Evolutionary conservation across 2,113 vertebrate species (phyloP), one percentile per base, ranked within the genome.

Genomic region (Taurulus bubalis): DNA sequence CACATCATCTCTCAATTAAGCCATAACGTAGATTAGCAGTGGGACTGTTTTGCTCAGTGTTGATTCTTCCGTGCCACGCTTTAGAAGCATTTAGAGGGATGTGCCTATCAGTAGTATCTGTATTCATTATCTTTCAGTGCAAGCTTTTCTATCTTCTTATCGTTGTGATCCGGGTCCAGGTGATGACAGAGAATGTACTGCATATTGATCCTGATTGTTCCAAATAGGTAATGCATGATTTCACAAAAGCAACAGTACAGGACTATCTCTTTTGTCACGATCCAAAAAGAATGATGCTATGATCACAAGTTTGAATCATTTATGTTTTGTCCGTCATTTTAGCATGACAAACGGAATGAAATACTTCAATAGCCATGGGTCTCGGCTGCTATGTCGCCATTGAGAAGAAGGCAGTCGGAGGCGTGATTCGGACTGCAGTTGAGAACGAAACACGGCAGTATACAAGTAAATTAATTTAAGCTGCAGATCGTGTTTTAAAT

Each of bases 1-100:
- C 73, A 84, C 59, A 83, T 86, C 72, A 64, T 59, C 45, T 73
- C 79, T 76, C 85, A 80, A 22, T 72, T 42, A 59, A 59, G 34
- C 42, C 71, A 59, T 66, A 75, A 71, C 45, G 63, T 47, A 67
- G 38, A 86, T 77, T 73, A 56, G 55, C 42, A 75, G 14, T 58
- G 71, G 72, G 75, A 47, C 62, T 82, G 42, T 78, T 80, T 72
- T 80, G 15, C 24, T 65, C 38, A 55, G 38, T 45, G 62, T 75
- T 71, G 66, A 82, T 75, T 82, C 32, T 76, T 66, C 73, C 78
- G 20, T 74, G 22, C 28, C 42, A 67, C 20, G 69, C 58, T 32
- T 55, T 66, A 12, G 53, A 32, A 34, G 7, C 15, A 78, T 75
- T 78, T 64, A 64, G 34, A 45, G 16, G 47, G 63, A 59, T 16